phyloP scores from a whole-genome alignment of 2,888 invertebrate genomes.

The Oscheius sp. region DNA sequence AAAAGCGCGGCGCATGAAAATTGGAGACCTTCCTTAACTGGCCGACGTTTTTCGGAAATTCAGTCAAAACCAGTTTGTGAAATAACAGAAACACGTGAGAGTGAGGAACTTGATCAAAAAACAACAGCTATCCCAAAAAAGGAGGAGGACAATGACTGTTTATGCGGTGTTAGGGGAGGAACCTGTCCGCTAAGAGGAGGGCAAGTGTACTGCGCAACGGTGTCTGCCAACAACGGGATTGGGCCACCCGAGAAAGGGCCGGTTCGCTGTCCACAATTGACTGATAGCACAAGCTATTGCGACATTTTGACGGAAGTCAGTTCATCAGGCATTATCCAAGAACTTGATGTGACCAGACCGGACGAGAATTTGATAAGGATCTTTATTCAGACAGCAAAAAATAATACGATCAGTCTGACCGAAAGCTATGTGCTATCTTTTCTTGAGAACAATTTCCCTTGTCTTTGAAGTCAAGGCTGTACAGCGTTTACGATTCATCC shows the following conservation, averaged over 20 bases:
- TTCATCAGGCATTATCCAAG: neutral
- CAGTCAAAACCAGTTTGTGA: slow-evolving; percentile 8
- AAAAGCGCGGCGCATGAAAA: slow-evolving; percentile 8
- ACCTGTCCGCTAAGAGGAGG: slow-evolving; percentile 5
- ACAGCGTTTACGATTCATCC: slow-evolving; percentile 17
- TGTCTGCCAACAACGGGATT: slow-evolving; percentile 22
- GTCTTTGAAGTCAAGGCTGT: neutral
- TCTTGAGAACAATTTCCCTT: neutral
- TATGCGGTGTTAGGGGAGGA: slow-evolving; percentile 3
- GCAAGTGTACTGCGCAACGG: slow-evolving; percentile 19
- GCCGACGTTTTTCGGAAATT: neutral
- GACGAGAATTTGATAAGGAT: neutral
- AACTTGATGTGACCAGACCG: neutral
- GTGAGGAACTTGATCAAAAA: slow-evolving; percentile 24
- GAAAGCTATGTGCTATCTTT: neutral
- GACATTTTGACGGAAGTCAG: slow-evolving; percentile 12
- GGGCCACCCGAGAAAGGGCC: slow-evolving; percentile 3
- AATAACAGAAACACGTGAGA: slow-evolving; percentile 25
- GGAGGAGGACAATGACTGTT: slow-evolving; percentile 20
- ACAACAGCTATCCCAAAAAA: slow-evolving; percentile 13
- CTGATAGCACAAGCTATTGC: slow-evolving; percentile 22
- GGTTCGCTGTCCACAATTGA: slow-evolving; percentile 28
- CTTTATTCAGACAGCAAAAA: neutral
- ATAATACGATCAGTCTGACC: neutral
- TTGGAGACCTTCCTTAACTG: neutral